Evolutionary conservation across 1,140 invertebrate species (phyloP).

Genomic region (Acromyrmex echinatior): DNA sequence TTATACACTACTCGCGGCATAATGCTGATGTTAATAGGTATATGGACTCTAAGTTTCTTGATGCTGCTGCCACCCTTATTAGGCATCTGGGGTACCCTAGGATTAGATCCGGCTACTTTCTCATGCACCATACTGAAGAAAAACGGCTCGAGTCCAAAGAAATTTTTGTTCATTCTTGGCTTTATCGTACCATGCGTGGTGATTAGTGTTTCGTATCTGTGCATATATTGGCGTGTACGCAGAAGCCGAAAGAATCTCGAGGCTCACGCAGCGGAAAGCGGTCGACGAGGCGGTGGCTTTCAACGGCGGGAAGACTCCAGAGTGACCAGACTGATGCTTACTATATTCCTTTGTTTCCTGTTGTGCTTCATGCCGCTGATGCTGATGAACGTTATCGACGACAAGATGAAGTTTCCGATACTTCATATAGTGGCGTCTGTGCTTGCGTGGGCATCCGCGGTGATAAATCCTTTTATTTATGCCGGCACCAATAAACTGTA

Average conservation of each 20-base stretch:
- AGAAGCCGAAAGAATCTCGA: slow-evolving; percentile 91
- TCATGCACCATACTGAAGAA: slow-evolving; percentile 95
- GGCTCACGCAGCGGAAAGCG: slow-evolving; percentile 87
- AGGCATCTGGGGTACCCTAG: slow-evolving; percentile 94
- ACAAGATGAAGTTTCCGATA: slow-evolving; percentile 90
- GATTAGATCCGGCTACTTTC: slow-evolving; percentile 92
- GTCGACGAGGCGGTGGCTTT: slow-evolving; percentile 80
- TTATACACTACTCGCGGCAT: slow-evolving; percentile 92
- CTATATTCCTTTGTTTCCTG: slow-evolving; percentile 94
- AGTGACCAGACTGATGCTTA: slow-evolving; percentile 94
- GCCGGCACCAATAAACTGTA: slow-evolving; percentile 95
- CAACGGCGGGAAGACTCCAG: slow-evolving; percentile 90
- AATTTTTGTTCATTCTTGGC: slow-evolving; percentile 93
- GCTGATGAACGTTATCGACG: slow-evolving; percentile 94
- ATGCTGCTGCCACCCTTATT: slow-evolving; percentile 92
- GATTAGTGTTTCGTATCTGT: slow-evolving; percentile 94
- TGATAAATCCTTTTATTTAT: slow-evolving; percentile 95
- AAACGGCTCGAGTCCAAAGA: slow-evolving; percentile 93
- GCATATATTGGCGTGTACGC: slow-evolving; percentile 93
- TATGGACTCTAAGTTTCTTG: slow-evolving; percentile 90
- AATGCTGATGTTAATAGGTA: slow-evolving; percentile 91
- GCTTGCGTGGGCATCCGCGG: slow-evolving; percentile 94
- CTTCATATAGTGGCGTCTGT: slow-evolving; percentile 93
- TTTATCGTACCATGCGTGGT: slow-evolving; percentile 93
- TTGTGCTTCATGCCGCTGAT: slow-evolving; percentile 94